Conservation (phyloP, 2,888 invertebrate species). For the Cepaea hortensis region DNA sequence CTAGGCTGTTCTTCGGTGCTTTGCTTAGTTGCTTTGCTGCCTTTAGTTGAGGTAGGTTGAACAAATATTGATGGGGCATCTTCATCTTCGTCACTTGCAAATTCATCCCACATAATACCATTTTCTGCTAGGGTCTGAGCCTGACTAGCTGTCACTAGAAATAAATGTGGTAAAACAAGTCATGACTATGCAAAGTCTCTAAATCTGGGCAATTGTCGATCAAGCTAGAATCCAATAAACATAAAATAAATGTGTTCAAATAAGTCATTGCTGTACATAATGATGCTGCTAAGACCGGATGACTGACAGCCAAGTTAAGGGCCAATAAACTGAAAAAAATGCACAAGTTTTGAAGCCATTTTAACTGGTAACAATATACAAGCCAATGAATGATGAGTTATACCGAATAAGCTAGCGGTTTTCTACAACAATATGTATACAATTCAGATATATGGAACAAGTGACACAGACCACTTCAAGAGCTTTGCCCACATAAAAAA, state of each 20-base stretch:
- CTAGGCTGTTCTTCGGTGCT: conserved; percentile 50
- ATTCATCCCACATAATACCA: conserved; percentile 52
- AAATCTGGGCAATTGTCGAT: neutral
- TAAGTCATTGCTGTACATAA: neutral
- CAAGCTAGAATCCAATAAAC: too few species aligned
- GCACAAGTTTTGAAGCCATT: too few species aligned
- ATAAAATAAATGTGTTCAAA: neutral
- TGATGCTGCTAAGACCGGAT: too few species aligned
- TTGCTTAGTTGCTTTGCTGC: conserved; percentile 55
- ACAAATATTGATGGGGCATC: conserved; percentile 62
- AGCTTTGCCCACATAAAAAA: too few species aligned
- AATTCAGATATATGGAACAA: too few species aligned
- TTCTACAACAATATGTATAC: too few species aligned
- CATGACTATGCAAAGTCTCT: neutral
- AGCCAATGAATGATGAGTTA: too few species aligned
- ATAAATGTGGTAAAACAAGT: neutral
- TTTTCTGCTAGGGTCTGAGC: conserved; percentile 35
- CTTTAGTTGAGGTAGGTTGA: conserved; percentile 31
- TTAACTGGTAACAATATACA: too few species aligned
- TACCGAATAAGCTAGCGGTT: too few species aligned
- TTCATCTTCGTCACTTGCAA: conserved; percentile 69
- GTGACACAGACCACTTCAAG: too few species aligned
- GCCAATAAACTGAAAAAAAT: too few species aligned
- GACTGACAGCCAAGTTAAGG: too few species aligned
- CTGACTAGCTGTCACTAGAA: conserved; percentile 40